Percentiles rank a stretch among this genome's conserved stretches.
These are phyloP conservation scores for Hydrotaea cyrtoneurina DNA, from an alignment of 2,888 invertebrate species.

Conservation along the genomic window DNA sequence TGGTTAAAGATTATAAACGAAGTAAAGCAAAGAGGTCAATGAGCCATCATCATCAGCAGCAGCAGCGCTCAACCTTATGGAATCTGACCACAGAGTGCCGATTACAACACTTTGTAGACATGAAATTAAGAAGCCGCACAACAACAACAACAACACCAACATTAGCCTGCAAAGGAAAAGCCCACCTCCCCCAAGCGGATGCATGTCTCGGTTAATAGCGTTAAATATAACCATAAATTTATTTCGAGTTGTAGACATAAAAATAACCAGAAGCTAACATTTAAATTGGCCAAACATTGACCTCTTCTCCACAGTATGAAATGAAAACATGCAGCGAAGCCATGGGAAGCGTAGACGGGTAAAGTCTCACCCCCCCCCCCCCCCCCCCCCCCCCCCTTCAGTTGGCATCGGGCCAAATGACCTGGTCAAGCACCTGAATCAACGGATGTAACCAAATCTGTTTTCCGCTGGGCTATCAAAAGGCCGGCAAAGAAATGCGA, in stretches of 20 bases:
- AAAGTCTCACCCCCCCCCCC: not conserved
- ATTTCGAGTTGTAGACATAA: constrained; percentile 21
- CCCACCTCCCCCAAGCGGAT: no score
- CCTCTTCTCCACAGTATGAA: constrained; percentile 19
- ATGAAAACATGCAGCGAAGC: not conserved
- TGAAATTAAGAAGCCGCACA: not conserved
- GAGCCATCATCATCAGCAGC: not conserved
- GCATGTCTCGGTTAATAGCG: constrained; percentile 12
- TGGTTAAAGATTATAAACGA: not conserved
- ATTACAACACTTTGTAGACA: constrained; percentile 6
- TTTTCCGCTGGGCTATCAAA: not conserved
- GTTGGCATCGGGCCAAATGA: not conserved
- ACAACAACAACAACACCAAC: no score
- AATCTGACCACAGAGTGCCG: constrained; percentile 14
- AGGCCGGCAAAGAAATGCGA: not conserved
- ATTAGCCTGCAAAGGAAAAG: not conserved
- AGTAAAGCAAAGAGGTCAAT: not conserved
- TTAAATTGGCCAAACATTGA: constrained; percentile 60
- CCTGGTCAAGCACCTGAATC: not conserved
- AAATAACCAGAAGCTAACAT: constrained; percentile 67
- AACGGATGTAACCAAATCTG: constrained; percentile 18
- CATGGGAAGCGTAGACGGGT: no score
- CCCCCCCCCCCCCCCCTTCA: not conserved
- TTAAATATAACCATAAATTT: constrained; percentile 59
- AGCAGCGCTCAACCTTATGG: no score